phyloP scores from a whole-genome alignment of 2,113 vertebrate genomes.

The Jaculus jaculus region DNA sequence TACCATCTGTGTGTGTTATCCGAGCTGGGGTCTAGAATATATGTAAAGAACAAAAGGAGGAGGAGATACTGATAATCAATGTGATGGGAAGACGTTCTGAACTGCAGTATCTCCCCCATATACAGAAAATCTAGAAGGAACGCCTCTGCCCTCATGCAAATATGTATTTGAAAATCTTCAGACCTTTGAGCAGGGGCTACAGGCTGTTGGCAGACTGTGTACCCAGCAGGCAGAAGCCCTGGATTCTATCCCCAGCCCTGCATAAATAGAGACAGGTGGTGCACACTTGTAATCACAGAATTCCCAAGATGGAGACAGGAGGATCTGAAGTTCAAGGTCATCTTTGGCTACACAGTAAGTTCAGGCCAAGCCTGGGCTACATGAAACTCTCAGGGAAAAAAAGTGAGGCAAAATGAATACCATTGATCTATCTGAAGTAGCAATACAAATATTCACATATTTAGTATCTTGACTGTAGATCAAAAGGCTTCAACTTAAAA shows the following conservation, averaged over 20 bases:
- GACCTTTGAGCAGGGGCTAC: not conserved
- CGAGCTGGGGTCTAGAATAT: not conserved
- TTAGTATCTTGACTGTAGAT: not conserved
- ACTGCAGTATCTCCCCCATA: not conserved
- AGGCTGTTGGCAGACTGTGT: too few relatives aligned
- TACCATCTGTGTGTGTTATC: not conserved
- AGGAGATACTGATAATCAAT: not conserved
- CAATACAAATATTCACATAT: not conserved
- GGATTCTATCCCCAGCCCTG: too few relatives aligned
- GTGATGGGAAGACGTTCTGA: not conserved
- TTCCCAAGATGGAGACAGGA: not conserved
- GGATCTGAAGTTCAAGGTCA: not conserved
- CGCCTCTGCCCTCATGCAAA: not conserved
- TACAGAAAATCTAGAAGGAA: not conserved
- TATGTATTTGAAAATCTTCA: not conserved
- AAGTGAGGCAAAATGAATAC: not conserved
- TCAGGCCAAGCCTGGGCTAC: too few relatives aligned
- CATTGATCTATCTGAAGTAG: not conserved
- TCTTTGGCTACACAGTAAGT: too few relatives aligned
- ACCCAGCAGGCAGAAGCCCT: too few relatives aligned
- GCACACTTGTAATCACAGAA: not conserved
- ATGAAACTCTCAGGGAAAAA: not conserved
- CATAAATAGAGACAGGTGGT: not conserved
- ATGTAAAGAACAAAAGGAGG: not conserved
- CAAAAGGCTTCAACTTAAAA: slow-evolving; percentile 26